Evolutionary conservation across 2,113 vertebrate genomes (phyloP).

Genomic region (Phyllostomus discolor): DNA sequence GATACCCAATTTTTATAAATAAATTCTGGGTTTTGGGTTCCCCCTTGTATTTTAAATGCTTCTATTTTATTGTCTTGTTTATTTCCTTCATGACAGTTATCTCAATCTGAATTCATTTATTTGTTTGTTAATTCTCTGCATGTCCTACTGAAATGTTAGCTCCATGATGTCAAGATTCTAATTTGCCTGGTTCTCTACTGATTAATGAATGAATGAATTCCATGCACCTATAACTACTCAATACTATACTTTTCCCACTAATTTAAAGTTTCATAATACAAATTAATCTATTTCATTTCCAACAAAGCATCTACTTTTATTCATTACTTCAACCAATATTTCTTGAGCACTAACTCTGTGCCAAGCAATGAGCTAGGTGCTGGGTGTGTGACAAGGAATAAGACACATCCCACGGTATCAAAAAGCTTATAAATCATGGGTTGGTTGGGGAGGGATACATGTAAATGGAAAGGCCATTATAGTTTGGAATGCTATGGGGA

Average conservation of each 20-base stretch:
- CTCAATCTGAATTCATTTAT: not conserved
- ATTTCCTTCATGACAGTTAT: not conserved
- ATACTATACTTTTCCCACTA: not conserved
- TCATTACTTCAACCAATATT: conserved; percentile 5
- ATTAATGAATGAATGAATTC: conserved; percentile 21
- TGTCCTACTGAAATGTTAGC: not conserved
- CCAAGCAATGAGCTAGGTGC: not conserved
- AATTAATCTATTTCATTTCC: conserved; percentile 39
- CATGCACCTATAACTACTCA: not conserved
- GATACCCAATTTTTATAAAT: too few relatives aligned
- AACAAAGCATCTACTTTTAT: conserved; percentile 35
- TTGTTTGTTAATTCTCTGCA: not conserved
- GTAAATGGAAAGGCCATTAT: not conserved
- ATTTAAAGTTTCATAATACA: conserved; percentile 24
- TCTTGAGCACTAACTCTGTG: not conserved
- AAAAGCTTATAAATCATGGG: conserved; percentile 2
- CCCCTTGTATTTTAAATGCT: not conserved
- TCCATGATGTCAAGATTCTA: not conserved
- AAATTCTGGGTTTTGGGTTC: too few relatives aligned
- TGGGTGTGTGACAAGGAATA: not conserved
- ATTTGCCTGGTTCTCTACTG: not conserved
- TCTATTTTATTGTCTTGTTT: not conserved
- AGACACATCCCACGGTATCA: not conserved
- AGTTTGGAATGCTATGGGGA: not conserved
- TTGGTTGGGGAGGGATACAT: not conserved